These are phyloP conservation scores for Ceyx cyanopectus DNA, from an alignment of 2,113 vertebrate species.

Conservation along the genomic window DNA sequence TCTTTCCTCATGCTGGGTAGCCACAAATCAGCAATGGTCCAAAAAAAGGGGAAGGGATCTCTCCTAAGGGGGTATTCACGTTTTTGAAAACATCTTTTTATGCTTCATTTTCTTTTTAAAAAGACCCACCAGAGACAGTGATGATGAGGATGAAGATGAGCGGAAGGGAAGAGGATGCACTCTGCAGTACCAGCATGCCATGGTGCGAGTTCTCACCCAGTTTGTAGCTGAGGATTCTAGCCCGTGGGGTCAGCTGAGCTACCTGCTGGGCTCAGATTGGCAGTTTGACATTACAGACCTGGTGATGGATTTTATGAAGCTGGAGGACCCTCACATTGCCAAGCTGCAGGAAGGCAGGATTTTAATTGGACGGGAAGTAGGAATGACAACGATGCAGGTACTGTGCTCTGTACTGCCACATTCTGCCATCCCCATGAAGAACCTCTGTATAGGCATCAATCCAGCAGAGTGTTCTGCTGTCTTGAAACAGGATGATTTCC, in stretches of 20 bases:
- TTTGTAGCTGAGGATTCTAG: slow-evolving; percentile 89
- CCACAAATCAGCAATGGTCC: neutral
- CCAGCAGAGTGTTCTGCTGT: neutral
- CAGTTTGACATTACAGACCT: slow-evolving; percentile 93
- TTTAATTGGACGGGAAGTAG: slow-evolving; percentile 87
- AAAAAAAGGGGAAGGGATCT: too few species aligned
- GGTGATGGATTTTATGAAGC: slow-evolving; percentile 91
- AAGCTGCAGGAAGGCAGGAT: slow-evolving; percentile 84
- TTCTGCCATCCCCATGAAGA: neutral
- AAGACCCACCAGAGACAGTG: slow-evolving; percentile 89
- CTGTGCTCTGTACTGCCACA: neutral
- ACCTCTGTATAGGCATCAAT: neutral
- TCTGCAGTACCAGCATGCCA: slow-evolving; percentile 93
- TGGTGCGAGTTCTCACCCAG: slow-evolving; percentile 90
- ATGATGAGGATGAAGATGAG: slow-evolving; percentile 95
- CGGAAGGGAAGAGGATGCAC: slow-evolving; percentile 86
- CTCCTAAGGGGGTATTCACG: neutral
- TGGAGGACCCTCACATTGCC: slow-evolving; percentile 88
- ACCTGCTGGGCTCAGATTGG: slow-evolving; percentile 90
- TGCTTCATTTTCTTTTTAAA: neutral
- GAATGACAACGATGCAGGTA: slow-evolving; percentile 96
- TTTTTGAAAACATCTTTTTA: neutral
- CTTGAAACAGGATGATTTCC: neutral
- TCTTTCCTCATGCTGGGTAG: neutral
- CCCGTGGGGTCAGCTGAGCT: slow-evolving; percentile 83